Percentiles rank a stretch among this genome's conserved stretches.
Conservation (phyloP, 1,140 invertebrate species). For the Drosophila pachea region DNA sequence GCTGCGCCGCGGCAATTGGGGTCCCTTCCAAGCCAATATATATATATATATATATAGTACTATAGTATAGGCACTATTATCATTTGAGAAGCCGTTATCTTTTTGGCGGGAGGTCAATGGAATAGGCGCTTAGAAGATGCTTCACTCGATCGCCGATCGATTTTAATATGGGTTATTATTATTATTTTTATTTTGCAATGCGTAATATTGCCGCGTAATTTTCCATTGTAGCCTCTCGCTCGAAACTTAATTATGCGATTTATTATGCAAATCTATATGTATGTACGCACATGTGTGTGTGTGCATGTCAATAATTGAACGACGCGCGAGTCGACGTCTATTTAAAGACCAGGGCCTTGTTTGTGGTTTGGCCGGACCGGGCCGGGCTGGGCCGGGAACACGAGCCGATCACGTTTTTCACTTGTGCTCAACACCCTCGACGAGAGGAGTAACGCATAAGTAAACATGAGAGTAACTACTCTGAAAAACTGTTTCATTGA, state of each 20-base stretch:
- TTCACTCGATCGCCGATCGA: constrained; percentile 9
- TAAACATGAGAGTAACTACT: constrained; percentile 17
- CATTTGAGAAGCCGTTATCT: constrained; percentile 6
- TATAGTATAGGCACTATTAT: neutral
- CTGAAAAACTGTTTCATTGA: constrained; percentile 41
- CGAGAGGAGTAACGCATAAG: constrained; percentile 5
- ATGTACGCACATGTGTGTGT: neutral
- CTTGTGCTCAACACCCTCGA: constrained; percentile 50
- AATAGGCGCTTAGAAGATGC: constrained; percentile 38
- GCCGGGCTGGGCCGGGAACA: constrained; percentile 29
- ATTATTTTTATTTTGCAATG: constrained; percentile 16
- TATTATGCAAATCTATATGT: constrained; percentile 65
- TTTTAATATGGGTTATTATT: constrained; percentile 16
- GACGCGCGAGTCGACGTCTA: constrained; percentile 36
- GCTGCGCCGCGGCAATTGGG: too few species aligned
- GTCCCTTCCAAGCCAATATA: too few species aligned
- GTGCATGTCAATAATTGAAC: constrained; percentile 6
- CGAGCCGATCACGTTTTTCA: constrained; percentile 67
- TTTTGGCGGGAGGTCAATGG: constrained; percentile 31
- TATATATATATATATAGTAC: neutral
- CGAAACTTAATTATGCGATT: constrained; percentile 73
- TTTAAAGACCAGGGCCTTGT: constrained; percentile 54
- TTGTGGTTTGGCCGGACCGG: constrained; percentile 28
- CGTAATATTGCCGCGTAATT: constrained; percentile 43
- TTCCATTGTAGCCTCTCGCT: constrained; percentile 32